Evolutionary conservation across 2,113 vertebrate species (phyloP).

Genomic region (Epinephelus lanceolatus): DNA sequence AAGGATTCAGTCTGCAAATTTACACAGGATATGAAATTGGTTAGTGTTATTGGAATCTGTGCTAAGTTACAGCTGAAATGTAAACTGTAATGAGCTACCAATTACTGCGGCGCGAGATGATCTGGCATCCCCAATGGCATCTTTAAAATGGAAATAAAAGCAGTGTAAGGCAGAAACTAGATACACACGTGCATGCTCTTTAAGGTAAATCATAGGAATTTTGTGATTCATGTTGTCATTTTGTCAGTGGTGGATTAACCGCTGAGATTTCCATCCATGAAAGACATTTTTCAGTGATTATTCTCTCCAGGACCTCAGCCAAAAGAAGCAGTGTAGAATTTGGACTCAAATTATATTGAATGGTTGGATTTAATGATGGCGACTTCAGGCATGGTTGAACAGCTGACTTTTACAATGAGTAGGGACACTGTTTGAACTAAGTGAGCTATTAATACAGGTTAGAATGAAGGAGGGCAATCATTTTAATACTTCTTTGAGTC

Average conservation of each 20-base stretch:
- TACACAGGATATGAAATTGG: background rate
- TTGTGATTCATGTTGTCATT: background rate
- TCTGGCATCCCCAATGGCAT: background rate
- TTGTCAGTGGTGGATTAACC: background rate
- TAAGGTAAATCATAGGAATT: no score
- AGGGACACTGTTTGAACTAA: constrained; percentile 6
- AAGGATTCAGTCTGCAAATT: background rate
- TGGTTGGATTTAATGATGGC: constrained; percentile 1
- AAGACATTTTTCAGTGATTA: background rate
- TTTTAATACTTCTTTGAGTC: background rate
- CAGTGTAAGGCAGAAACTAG: background rate
- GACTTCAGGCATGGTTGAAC: constrained; percentile 10
- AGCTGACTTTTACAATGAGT: constrained; percentile 5
- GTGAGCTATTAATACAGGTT: constrained; percentile 12
- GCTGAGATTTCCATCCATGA: background rate
- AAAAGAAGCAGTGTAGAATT: background rate
- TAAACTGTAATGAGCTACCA: background rate
- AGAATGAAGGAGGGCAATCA: constrained; percentile 4
- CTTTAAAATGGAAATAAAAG: background rate
- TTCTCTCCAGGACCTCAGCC: background rate
- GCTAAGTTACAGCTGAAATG: background rate
- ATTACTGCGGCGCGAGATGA: background rate
- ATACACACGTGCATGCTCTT: background rate
- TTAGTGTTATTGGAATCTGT: background rate
- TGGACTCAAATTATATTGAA: background rate